Evolutionary conservation across 2,888 invertebrate genomes (phyloP), one percentile per base, ranked within the genome.

Genomic region (Xestobium rufovillosum): DNA sequence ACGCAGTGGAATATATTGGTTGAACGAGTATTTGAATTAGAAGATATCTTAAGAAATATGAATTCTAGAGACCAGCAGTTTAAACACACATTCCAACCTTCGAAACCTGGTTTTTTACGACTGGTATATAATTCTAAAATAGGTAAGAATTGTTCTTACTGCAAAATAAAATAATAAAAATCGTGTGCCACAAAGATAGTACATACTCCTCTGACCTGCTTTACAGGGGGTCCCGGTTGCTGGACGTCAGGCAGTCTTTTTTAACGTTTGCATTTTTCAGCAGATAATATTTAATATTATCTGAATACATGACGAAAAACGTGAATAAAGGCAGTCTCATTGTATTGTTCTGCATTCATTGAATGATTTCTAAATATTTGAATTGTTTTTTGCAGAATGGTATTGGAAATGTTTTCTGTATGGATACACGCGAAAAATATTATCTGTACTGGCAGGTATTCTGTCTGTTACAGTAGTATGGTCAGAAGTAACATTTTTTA

Each of bases 401-500:
- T 92, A 92, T 65, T 96, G 95, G 92, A 86, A 89, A 61, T 96
- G 95, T 63, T 60, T 84, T 38, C 48, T 89, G 12, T 79, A 80
- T 52, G 78, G 82, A 31, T 87, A 88, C 56, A 76, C 84, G 41
- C 71, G 87, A 50, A 85, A 84, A 60, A 59, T 73, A 0, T 64
- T 85, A 47, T 82, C 91, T 2, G 69, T 87, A 14, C 51, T 79
- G 8, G 78, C 88, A 1, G 82, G 80, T 2, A 64, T 81, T 26
- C 73, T 97, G 65, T 95, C 96, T 0, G 68, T 85, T 14, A 80
- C 86, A 58, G 92, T 98, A 17, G 90, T 99, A n/a, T 96, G 97
- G 96, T 97, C 96, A 0, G 98, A 99, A 70, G 80, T 97, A 55
- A 94, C 97, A 1, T 98, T 99, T 70, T 99, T 98, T 70, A 85